Evolutionary conservation across 1,140 invertebrate species (phyloP).

Genomic region (Watersipora subatra): DNA sequence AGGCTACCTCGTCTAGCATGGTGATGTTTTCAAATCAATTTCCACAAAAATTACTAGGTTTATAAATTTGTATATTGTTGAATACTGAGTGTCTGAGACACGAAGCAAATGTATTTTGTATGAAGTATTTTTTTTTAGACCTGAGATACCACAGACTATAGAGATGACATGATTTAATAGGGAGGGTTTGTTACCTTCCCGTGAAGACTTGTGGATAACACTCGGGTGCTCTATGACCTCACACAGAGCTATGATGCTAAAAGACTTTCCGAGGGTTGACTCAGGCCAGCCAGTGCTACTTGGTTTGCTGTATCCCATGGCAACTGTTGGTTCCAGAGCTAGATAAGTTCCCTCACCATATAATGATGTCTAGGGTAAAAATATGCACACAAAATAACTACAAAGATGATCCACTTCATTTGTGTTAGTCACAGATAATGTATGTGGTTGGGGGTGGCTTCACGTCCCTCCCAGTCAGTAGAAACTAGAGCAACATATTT

Average conservation of each 20-base stretch:
- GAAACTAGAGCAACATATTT: not conserved
- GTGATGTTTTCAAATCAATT: not conserved
- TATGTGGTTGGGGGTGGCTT: not conserved
- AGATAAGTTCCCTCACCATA: conserved; percentile 64
- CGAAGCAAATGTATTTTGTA: not conserved
- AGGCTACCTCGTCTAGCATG: too few species aligned
- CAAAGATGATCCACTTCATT: not conserved
- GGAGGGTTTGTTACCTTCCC: not conserved
- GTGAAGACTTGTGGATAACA: conserved; percentile 30
- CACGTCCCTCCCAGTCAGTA: not conserved
- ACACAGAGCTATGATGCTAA: conserved; percentile 63
- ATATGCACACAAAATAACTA: not conserved
- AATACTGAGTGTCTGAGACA: not conserved
- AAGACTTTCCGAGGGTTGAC: conserved; percentile 54
- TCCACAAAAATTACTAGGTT: not conserved
- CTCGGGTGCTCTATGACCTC: conserved; percentile 59
- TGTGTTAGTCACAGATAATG: not conserved
- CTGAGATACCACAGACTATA: not conserved
- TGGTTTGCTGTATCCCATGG: conserved; percentile 48
- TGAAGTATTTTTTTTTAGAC: not conserved
- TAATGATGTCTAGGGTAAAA: conserved; percentile 46
- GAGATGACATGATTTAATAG: not conserved
- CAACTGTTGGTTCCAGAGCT: conserved; percentile 55
- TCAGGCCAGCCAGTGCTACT: conserved; percentile 56
- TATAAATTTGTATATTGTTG: not conserved